These are phyloP conservation scores for Heliconius congener DNA, from an alignment of 1,140 invertebrate genomes.

Conservation along the genomic window DNA sequence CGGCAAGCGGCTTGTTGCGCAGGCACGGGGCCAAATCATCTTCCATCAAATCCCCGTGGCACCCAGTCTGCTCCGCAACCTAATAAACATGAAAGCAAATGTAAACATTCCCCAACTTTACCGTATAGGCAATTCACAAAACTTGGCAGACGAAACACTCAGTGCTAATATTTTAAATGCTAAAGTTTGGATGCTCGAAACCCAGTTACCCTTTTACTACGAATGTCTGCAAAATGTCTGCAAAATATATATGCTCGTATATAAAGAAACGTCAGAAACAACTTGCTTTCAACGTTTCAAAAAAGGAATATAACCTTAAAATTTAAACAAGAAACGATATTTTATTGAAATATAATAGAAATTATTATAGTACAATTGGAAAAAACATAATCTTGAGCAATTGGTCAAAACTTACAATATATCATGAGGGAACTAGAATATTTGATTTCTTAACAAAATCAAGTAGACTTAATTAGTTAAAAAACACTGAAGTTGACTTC, in stretches of 20 bases:
- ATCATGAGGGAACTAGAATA: not conserved
- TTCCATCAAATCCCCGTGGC: constrained; percentile 88
- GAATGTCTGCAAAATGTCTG: not conserved
- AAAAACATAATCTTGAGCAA: too few relatives aligned
- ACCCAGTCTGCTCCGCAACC: constrained; percentile 89
- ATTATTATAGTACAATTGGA: too few relatives aligned
- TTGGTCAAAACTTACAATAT: not conserved
- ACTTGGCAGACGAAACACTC: constrained; percentile 19
- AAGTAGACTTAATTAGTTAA: too few relatives aligned
- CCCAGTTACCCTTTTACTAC: not conserved
- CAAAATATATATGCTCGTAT: not conserved
- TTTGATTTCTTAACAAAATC: too few relatives aligned
- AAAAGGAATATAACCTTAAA: too few relatives aligned
- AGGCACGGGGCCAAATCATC: constrained; percentile 93
- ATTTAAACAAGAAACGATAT: too few relatives aligned
- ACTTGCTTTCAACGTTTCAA: not conserved
- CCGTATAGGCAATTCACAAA: constrained; percentile 11
- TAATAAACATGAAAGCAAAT: constrained; percentile 45
- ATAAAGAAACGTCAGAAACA: not conserved
- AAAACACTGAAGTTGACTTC: constrained; percentile 33
- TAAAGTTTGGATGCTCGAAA: constrained; percentile 9
- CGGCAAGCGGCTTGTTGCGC: constrained; percentile 86
- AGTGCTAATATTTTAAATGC: constrained; percentile 19
- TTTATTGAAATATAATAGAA: too few relatives aligned
- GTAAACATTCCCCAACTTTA: constrained; percentile 22